These are phyloP conservation scores for Gallinago undulata DNA, from an alignment of 2,113 vertebrate species.

Conservation along the genomic window DNA sequence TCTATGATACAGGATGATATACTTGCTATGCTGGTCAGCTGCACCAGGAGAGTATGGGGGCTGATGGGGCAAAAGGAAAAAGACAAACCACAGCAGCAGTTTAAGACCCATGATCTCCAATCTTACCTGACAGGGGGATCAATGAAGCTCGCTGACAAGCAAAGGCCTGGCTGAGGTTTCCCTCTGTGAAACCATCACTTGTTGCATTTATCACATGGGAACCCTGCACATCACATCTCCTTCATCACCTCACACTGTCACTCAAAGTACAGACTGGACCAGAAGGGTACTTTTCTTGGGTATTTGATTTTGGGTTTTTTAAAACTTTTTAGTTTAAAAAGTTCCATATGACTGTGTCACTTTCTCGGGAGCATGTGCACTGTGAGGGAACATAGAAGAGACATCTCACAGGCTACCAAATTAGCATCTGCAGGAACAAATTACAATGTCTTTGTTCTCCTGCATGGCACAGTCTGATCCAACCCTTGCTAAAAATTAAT, in stretches of 20 bases:
- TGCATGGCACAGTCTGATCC: not conserved
- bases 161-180: not conserved
- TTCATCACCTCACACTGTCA: not conserved
- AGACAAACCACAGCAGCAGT: not conserved
- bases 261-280: not conserved
- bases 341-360: not conserved
- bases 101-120: not conserved
- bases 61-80: not conserved
- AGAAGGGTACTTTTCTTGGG: not conserved
- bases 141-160: not conserved
- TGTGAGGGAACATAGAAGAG: not conserved
- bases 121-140: not conserved
- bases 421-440: not conserved
- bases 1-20: not conserved
- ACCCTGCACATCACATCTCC: not conserved
- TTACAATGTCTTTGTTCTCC: not conserved
- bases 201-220: not conserved
- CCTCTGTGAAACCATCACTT: not conserved
- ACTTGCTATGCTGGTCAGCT: not conserved
- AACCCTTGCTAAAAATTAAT: not conserved
- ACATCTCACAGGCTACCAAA: not conserved
- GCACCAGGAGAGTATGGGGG: not conserved
- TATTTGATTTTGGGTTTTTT: not conserved
- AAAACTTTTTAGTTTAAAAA: not conserved
- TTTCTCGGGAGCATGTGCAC: not conserved